A percentile compares a stretch with the other conserved stretches of the same genome.
Conservation (phyloP, 2,888 invertebrate genomes). For the Amphimallon solstitiale region DNA sequence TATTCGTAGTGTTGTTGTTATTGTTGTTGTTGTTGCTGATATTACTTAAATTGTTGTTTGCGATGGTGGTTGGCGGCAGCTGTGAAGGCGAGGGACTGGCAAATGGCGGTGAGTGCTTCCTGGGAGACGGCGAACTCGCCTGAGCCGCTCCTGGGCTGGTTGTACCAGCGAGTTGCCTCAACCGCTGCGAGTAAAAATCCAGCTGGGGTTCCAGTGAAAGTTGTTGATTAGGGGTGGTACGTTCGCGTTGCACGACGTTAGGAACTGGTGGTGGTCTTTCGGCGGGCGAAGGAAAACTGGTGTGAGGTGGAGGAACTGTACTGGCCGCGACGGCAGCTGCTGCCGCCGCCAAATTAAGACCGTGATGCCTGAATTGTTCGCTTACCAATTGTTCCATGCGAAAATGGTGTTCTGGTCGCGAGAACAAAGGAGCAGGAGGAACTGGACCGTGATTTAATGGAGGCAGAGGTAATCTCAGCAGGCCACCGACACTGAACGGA, state of each 20-base stretch:
- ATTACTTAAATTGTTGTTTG: conserved; percentile 59
- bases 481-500: conserved; percentile 77
- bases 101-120: conserved; percentile 82
- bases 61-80: conserved; percentile 69
- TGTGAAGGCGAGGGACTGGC: conserved; percentile 83
- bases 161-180: conserved; percentile 97
- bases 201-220: conserved; percentile 87
- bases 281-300: conserved; percentile 71
- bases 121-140: conserved; percentile 84
- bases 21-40: conserved; percentile 61
- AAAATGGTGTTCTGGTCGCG: conserved; percentile 81
- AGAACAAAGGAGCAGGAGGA: conserved; percentile 78
- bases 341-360: conserved; percentile 79
- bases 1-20: conserved; percentile 70
- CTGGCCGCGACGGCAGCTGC: conserved; percentile 74
- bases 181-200: conserved; percentile 99
- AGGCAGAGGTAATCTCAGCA: conserved; percentile 81
- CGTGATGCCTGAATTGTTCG: conserved; percentile 84
- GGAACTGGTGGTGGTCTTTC: conserved; percentile 68
- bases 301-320: conserved; percentile 71
- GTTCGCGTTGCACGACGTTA: conserved; percentile 64
- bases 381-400: conserved; percentile 86
- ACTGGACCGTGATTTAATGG: conserved; percentile 76
- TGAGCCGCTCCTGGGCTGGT: conserved; percentile 93
- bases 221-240: conserved; percentile 69